Conservation (phyloP, 1,140 invertebrate genomes). For the Batillaria attramentaria region DNA sequence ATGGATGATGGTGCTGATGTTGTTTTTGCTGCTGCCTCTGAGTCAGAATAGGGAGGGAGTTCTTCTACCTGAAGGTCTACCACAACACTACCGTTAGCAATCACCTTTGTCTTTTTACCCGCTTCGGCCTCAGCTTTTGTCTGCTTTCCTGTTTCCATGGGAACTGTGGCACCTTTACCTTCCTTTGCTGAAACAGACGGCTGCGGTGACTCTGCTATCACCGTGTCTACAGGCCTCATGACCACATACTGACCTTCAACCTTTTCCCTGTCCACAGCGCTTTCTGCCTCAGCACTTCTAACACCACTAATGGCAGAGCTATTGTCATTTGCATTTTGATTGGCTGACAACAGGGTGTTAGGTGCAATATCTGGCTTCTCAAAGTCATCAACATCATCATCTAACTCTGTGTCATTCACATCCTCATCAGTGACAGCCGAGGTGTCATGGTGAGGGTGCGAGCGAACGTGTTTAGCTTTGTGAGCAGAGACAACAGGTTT, state of each 20-base stretch:
- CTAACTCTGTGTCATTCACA: conserved; percentile 42
- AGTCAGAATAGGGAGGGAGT: no score
- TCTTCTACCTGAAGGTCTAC: no score
- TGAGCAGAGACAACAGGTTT: not conserved
- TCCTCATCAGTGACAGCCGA: conserved; percentile 17
- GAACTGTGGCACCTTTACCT: no score
- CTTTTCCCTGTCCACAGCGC: no score
- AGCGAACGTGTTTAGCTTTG: conserved; percentile 14
- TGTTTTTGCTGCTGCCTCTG: not conserved
- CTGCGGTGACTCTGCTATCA: no score
- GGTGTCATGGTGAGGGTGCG: conserved; percentile 16
- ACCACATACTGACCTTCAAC: no score
- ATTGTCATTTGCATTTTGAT: conserved; percentile 71
- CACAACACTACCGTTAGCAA: conserved; percentile 1
- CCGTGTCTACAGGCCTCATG: no score
- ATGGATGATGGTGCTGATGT: no score
- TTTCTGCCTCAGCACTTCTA: conserved; percentile 6
- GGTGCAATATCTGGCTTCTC: conserved; percentile 29
- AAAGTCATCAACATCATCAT: conserved; percentile 45
- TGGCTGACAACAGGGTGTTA: conserved; percentile 56
- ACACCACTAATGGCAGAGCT: conserved; percentile 45
- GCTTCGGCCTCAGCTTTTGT: no score
- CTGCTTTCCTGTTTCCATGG: no score
- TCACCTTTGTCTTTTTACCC: conserved; percentile 9
- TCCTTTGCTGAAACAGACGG: no score